These are phyloP conservation scores for Timandra comae DNA, from an alignment of 2,888 invertebrate species.

Conservation along the genomic window DNA sequence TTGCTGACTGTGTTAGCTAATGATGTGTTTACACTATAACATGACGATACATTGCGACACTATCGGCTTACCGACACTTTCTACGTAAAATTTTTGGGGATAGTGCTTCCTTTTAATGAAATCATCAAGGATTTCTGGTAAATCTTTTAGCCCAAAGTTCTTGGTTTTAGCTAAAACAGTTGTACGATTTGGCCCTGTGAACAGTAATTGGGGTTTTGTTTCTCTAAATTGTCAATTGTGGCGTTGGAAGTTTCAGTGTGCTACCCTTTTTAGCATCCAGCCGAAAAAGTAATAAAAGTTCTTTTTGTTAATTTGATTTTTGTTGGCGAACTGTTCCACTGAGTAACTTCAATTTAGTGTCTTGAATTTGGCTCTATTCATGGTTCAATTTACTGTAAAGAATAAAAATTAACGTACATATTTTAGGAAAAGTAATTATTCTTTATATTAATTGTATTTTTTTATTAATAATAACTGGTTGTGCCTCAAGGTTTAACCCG, in stretches of 20 bases:
- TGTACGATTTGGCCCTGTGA: constrained; percentile 12
- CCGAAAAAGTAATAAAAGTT: not conserved
- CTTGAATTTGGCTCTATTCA: too few relatives aligned
- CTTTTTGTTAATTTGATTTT: constrained; percentile 12
- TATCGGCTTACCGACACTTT: constrained; percentile 3
- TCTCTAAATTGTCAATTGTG: constrained; percentile 19
- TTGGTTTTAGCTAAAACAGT: constrained; percentile 5
- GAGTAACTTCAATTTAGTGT: too few relatives aligned
- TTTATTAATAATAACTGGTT: too few relatives aligned
- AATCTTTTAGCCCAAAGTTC: constrained; percentile 6
- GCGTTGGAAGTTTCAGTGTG: constrained; percentile 8
- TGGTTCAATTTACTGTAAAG: too few relatives aligned
- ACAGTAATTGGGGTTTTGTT: constrained; percentile 17
- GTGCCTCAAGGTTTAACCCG: too few relatives aligned
- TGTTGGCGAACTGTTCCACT: too few relatives aligned
- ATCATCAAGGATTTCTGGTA: constrained; percentile 13
- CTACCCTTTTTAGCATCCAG: constrained; percentile 8
- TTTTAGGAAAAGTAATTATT: too few relatives aligned
- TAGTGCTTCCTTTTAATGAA: constrained; percentile 14
- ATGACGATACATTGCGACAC: too few relatives aligned
- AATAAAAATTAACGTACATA: too few relatives aligned
- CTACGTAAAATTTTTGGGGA: constrained; percentile 5
- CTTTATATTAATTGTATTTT: too few relatives aligned
- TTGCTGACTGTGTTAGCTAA: too few relatives aligned
- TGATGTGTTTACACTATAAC: too few relatives aligned